Evolutionary conservation across 2,888 invertebrate species (phyloP).

Genomic region (Aphodius granarius): DNA sequence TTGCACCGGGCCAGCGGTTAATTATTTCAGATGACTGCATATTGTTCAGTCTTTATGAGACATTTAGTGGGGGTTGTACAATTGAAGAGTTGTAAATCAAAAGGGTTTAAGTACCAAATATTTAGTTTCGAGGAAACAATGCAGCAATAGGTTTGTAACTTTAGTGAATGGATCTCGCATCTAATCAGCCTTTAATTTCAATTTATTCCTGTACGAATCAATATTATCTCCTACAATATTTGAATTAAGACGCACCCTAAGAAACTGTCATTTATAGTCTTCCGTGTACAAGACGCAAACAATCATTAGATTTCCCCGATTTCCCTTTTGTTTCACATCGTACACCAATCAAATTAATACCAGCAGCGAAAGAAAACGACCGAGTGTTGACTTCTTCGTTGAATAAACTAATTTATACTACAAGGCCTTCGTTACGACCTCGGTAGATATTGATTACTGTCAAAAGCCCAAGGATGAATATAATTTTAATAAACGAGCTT

Average conservation of each 20-base stretch:
- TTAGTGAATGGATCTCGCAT: too few species aligned
- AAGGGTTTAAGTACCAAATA: too few species aligned
- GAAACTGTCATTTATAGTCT: not conserved
- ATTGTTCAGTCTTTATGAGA: not conserved
- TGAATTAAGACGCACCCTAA: too few species aligned
- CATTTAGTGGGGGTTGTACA: not conserved
- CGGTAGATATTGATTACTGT: not conserved
- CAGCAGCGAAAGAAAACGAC: not conserved
- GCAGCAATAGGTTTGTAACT: too few species aligned
- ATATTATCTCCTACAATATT: too few species aligned
- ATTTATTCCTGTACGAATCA: too few species aligned
- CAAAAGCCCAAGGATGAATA: not conserved
- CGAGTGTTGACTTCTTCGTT: not conserved
- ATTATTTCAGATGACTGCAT: not conserved
- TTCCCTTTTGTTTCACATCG: not conserved
- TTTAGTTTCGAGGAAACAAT: too few species aligned
- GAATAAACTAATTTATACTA: not conserved
- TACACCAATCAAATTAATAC: not conserved
- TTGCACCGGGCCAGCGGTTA: not conserved
- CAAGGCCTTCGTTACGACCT: not conserved
- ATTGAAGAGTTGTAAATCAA: not conserved
- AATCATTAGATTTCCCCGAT: not conserved
- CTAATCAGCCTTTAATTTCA: too few species aligned
- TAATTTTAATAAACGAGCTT: not conserved
- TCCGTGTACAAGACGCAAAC: not conserved